phyloP scores from a whole-genome alignment of 2,888 invertebrate species.

The Clepsis dumicolana region DNA sequence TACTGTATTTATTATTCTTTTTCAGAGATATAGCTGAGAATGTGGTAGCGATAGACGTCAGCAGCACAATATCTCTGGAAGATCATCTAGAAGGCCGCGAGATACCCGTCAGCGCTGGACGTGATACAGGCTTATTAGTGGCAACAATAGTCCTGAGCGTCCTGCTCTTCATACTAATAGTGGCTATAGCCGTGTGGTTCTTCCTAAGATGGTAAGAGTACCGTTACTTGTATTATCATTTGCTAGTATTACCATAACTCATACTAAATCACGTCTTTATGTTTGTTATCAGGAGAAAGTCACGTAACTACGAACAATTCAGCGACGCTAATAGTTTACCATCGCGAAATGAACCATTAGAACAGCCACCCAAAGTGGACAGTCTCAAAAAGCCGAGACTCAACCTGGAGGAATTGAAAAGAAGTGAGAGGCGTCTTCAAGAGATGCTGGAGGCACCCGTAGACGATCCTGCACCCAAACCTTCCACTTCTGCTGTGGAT shows the following conservation, averaged over 20 bases:
- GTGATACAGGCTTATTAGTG: conserved; percentile 71
- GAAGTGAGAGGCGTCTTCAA: conserved; percentile 72
- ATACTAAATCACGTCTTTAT: conserved; percentile 44
- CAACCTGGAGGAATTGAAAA: conserved; percentile 73
- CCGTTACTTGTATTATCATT: conserved; percentile 54
- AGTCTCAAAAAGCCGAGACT: conserved; percentile 60
- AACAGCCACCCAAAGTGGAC: conserved; percentile 57
- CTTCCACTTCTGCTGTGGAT: conserved; percentile 52
- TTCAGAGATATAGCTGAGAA: conserved; percentile 72
- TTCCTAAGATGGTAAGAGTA: conserved; percentile 73
- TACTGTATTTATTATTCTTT: conserved; percentile 45
- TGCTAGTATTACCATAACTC: conserved; percentile 44
- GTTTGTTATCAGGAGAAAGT: conserved; percentile 64
- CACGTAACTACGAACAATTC: conserved; percentile 65
- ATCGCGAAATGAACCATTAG: conserved; percentile 61
- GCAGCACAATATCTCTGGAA: conserved; percentile 68
- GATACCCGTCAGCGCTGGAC: conserved; percentile 62
- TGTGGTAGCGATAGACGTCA: conserved; percentile 59
- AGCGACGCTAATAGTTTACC: conserved; percentile 66
- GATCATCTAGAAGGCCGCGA: conserved; percentile 71
- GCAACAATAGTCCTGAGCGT: conserved; percentile 74
- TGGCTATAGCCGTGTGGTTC: conserved; percentile 66
- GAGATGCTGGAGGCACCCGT: conserved; percentile 71
- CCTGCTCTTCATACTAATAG: conserved; percentile 70
- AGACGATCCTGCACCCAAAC: conserved; percentile 54